Conservation (phyloP, 2,113 vertebrate genomes). For the Egretta garzetta region DNA sequence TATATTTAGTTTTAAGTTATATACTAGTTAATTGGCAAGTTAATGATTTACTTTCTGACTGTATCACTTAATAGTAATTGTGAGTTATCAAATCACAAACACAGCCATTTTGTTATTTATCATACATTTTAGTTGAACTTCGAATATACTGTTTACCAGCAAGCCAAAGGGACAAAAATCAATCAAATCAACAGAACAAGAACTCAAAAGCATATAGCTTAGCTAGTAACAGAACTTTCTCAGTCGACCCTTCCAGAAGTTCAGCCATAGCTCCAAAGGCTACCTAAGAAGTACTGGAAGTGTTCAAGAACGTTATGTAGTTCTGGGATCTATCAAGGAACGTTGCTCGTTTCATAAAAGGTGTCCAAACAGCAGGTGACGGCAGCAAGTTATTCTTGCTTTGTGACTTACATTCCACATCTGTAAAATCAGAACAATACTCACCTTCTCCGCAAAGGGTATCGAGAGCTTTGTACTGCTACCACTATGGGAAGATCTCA, state of each 20-base stretch:
- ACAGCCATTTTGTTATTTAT: not conserved
- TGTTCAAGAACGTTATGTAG: accelerated
- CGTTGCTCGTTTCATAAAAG: not conserved
- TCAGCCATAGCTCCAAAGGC: not conserved
- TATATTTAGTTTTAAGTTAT: not conserved
- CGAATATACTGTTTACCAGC: not conserved
- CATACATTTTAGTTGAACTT: not conserved
- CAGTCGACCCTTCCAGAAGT: not conserved
- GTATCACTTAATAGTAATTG: not conserved
- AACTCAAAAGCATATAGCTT: not conserved
- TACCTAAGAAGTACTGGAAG: not conserved
- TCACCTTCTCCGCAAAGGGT: not conserved
- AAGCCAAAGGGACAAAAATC: not conserved
- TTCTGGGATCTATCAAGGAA: not conserved
- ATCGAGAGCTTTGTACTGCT: not conserved
- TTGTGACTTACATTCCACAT: not conserved
- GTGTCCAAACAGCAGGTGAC: not conserved
- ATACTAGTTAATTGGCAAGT: not conserved
- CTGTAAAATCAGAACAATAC: not conserved
- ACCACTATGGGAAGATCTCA: not conserved
- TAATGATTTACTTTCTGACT: not conserved
- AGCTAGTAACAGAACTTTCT: not conserved
- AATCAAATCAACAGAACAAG: not conserved
- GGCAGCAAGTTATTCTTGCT: not conserved
- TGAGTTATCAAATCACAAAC: not conserved